These are phyloP conservation scores for Gorsachius goisagi DNA, from an alignment of 2,113 vertebrate genomes.

Conservation along the genomic window DNA sequence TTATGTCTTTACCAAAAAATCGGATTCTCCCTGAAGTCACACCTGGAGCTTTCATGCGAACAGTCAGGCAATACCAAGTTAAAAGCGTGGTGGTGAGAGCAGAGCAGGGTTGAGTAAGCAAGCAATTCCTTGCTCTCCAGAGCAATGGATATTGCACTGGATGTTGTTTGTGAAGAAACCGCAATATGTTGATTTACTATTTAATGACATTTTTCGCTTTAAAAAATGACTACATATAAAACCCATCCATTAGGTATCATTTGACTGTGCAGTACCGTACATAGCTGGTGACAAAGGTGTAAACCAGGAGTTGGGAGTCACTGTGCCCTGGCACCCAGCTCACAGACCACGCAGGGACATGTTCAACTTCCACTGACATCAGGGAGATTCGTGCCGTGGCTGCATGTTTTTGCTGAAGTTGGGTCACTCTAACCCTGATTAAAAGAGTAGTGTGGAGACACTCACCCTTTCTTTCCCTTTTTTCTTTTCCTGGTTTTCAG, in stretches of 20 bases:
- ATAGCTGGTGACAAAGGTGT: neutral
- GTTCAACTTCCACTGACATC: neutral
- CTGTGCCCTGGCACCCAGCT: neutral
- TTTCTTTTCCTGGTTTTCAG: neutral
- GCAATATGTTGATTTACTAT: neutral
- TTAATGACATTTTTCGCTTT: neutral
- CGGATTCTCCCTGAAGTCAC: neutral
- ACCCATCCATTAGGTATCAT: neutral
- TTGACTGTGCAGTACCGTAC: neutral
- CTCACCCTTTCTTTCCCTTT: neutral
- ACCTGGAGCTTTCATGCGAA: neutral
- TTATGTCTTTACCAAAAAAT: neutral
- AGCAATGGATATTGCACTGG: neutral
- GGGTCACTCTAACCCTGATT: neutral
- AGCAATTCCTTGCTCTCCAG: neutral
- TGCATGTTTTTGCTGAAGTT: neutral
- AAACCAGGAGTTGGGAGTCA: neutral
- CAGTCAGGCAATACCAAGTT: neutral
- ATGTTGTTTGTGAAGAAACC: neutral
- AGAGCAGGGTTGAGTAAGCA: neutral
- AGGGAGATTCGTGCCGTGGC: accelerated
- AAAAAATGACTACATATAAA: neutral
- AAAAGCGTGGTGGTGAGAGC: neutral
- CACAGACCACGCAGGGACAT: accelerated
- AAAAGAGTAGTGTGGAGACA: accelerated